These are phyloP conservation scores for Elgaria multicarinata DNA, from an alignment of 2,113 vertebrate genomes.

Conservation along the genomic window DNA sequence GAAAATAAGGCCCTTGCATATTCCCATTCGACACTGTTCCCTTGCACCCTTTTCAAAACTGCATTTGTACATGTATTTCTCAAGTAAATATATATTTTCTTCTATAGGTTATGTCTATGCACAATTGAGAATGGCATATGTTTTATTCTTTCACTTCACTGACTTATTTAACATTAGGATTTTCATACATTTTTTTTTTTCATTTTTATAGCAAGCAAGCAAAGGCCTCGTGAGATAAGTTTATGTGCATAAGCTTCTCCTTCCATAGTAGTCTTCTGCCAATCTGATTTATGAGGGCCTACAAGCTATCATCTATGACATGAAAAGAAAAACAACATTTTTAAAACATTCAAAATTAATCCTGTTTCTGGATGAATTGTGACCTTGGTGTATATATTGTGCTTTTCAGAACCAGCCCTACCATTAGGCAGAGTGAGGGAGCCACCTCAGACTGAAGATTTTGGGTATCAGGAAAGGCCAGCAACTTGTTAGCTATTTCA, in stretches of 20 bases:
- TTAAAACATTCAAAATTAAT: slow-evolving; percentile 70
- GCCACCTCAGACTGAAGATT: too few species aligned
- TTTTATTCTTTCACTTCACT: slow-evolving; percentile 62
- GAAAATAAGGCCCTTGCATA: slow-evolving; percentile 49
- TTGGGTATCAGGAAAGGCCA: too few species aligned
- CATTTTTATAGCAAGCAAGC: slow-evolving; percentile 49
- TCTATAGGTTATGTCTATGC: slow-evolving; percentile 54
- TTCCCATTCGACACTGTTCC: slow-evolving; percentile 44
- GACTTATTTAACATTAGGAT: slow-evolving; percentile 60
- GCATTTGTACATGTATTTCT: slow-evolving; percentile 45
- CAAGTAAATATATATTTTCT: slow-evolving; percentile 46
- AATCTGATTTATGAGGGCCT: slow-evolving; percentile 67
- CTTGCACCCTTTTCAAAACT: slow-evolving; percentile 15
- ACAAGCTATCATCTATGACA: slow-evolving; percentile 65
- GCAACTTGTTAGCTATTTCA: too few species aligned
- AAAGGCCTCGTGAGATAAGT: slow-evolving; percentile 62
- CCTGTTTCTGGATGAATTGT: slow-evolving; percentile 66
- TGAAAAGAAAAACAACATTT: slow-evolving; percentile 62
- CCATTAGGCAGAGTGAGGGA: too few species aligned
- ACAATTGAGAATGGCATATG: slow-evolving; percentile 54
- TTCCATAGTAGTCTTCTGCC: slow-evolving; percentile 60
- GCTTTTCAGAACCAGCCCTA: neutral
- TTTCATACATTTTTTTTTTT: slow-evolving; percentile 48
- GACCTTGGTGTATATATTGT: slow-evolving; percentile 51
- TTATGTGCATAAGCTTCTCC: slow-evolving; percentile 68